Evolutionary conservation across 2,797 vertebrate genomes (phyloP).

Genomic region (Acipenser transmontanus): DNA sequence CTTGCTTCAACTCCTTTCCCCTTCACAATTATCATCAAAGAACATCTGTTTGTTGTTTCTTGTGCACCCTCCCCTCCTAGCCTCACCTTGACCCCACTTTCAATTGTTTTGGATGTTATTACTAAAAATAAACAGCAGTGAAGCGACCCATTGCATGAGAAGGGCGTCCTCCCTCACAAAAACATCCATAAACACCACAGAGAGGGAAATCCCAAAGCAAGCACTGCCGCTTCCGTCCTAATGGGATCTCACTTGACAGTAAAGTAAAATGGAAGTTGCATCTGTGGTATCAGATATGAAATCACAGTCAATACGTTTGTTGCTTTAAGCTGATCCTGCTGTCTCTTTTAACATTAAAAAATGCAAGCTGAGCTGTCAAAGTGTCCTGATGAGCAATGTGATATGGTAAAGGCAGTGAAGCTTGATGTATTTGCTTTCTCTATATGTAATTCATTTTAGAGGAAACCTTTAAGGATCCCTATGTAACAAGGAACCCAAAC

Average conservation of each 20-base stretch:
- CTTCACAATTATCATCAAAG: slow-evolving; percentile 41
- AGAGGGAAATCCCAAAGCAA: slow-evolving; percentile 58
- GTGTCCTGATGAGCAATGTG: slow-evolving; percentile 44
- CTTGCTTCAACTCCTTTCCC: background rate
- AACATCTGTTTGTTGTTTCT: too few relatives aligned
- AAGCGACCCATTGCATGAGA: slow-evolving; percentile 55
- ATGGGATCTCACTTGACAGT: slow-evolving; percentile 47
- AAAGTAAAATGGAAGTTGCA: slow-evolving; percentile 66
- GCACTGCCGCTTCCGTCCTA: slow-evolving; percentile 45
- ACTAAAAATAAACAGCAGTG: slow-evolving; percentile 72
- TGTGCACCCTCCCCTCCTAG: slow-evolving; percentile 39
- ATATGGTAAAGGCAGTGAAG: slow-evolving; percentile 29
- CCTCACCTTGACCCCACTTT: slow-evolving; percentile 77
- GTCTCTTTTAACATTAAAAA: slow-evolving; percentile 47
- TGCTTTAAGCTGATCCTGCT: slow-evolving; percentile 68
- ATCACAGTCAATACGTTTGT: slow-evolving; percentile 72
- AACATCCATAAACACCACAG: slow-evolving; percentile 31
- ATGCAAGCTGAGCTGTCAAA: slow-evolving; percentile 52
- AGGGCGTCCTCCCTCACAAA: slow-evolving; percentile 49
- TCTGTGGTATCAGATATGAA: slow-evolving; percentile 63
- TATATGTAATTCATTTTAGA: background rate
- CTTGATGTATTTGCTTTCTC: slow-evolving; percentile 22
- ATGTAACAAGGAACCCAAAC: too few relatives aligned
- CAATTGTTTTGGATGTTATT: slow-evolving; percentile 63
- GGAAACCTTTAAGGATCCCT: too few relatives aligned